Evolutionary conservation across 2,888 invertebrate genomes (phyloP), one percentile per base, ranked within the genome.

Genomic region (Hoplodrina ambigua): DNA sequence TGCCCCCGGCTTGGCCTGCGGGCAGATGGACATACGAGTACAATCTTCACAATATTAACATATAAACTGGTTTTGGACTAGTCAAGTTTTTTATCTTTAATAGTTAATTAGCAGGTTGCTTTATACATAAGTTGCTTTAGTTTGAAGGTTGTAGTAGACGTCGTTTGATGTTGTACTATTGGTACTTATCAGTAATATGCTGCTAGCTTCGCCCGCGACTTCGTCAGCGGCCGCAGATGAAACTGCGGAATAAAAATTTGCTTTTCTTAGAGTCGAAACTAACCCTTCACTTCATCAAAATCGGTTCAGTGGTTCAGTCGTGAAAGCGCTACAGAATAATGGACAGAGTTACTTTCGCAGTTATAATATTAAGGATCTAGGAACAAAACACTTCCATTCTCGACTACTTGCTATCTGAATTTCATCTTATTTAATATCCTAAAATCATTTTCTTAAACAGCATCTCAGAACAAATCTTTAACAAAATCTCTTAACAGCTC

Each of bases 1-100:
- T 25, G 52, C 56, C 56, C 54, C 37, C 10, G 69, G 56, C 6
- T 11, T 19, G 11, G 52, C 69, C 44, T 37, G 19, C 41, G 17
- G 50, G 69, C 56, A 76, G 72, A 72, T 68, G 56, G 17, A 33
- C n/a, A 19, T 10, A 52, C 56, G 4, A 4, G 37, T 15, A 41
- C 41, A 70, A 49, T 70, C 75, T 72, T 68, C 53, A 53, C 44
- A 52, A 30, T 46, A 76, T 69, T 53, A 20, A 57, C 69, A 46
- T 76, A 57, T 76, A 57, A 72, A 76, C 76, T 53, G 56, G 76
- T 76, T 76, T 57, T 20, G 10, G 15, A 44, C 17, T 30, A 19
- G 46, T 33, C 56, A 53, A 15, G 76, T 72, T 69, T 76, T 25
- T 69, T 57, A 57, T 76, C 19, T 37, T 56, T 56, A 53, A 53